Conservation (phyloP, 2,113 vertebrate species). For the Sterrhoptilus dennistouni region DNA sequence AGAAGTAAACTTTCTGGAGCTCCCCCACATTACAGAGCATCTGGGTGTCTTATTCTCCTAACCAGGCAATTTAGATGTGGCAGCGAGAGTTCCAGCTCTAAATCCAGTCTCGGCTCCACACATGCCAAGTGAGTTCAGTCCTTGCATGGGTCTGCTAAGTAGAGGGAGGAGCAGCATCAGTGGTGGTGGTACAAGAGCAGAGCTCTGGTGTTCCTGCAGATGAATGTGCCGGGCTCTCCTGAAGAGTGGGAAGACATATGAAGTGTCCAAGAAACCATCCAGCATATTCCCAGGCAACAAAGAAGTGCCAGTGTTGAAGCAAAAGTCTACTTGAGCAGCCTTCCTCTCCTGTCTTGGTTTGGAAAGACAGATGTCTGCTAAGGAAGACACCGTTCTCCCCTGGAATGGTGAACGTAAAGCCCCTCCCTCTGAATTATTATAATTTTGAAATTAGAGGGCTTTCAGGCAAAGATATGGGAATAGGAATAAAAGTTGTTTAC, state of each 20-base stretch:
- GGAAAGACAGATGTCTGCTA: background rate
- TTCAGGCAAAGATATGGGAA: background rate
- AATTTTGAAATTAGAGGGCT: background rate
- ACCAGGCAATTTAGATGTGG: background rate
- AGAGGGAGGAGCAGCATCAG: background rate
- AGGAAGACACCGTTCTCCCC: background rate
- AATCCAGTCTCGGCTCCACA: background rate
- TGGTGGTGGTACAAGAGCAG: background rate
- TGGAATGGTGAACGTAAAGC: background rate
- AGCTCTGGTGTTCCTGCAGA: background rate
- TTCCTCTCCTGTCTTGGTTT: background rate
- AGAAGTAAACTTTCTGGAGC: background rate
- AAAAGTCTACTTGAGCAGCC: background rate
- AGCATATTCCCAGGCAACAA: background rate
- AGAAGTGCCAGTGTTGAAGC: background rate
- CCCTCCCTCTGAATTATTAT: background rate
- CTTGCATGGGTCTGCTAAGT: fast-evolving
- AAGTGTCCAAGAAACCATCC: background rate
- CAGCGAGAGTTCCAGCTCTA: background rate
- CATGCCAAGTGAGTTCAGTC: background rate
- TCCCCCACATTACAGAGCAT: background rate
- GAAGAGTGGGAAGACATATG: background rate
- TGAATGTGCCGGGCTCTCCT: no score
- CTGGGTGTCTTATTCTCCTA: background rate
- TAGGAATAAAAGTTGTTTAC: background rate